Evolutionary conservation across 2,797 vertebrate species (phyloP).

Genomic region (Masticophis lateralis): DNA sequence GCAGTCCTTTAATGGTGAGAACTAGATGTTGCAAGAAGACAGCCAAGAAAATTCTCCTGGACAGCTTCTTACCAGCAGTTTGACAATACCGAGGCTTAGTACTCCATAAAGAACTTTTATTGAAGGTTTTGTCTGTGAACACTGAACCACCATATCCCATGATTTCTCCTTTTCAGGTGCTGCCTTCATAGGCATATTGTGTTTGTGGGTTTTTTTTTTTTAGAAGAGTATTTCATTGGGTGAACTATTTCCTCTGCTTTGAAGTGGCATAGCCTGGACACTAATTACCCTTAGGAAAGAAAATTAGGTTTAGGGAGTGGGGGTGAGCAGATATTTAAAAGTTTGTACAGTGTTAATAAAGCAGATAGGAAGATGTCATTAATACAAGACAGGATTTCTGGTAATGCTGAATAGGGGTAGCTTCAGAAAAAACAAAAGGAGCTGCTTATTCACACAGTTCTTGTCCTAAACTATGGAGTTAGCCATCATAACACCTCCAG

Average conservation of each 20-base stretch:
- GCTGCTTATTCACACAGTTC: not conserved
- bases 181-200: not conserved
- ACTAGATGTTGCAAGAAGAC: not conserved
- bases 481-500: not conserved
- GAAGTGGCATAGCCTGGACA: not conserved
- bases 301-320: not conserved
- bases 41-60: not conserved
- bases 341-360: not conserved
- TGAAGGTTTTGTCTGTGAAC: not conserved
- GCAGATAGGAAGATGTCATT: not conserved
- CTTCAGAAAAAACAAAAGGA: not conserved
- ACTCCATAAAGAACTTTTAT: not conserved
- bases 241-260: not conserved
- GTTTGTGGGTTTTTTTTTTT: not conserved
- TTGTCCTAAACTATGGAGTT: not conserved
- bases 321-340: too few species aligned
- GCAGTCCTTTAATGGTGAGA: not conserved
- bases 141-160: not conserved
- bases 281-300: not conserved
- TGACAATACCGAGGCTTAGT: not conserved
- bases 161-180: not conserved
- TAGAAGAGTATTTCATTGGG: not conserved
- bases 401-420: not conserved
- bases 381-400: not conserved
- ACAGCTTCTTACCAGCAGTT: not conserved